Base-by-base conservation (phyloP, 2,888 invertebrate genomes). In the Aplocera efformata region DNA sequence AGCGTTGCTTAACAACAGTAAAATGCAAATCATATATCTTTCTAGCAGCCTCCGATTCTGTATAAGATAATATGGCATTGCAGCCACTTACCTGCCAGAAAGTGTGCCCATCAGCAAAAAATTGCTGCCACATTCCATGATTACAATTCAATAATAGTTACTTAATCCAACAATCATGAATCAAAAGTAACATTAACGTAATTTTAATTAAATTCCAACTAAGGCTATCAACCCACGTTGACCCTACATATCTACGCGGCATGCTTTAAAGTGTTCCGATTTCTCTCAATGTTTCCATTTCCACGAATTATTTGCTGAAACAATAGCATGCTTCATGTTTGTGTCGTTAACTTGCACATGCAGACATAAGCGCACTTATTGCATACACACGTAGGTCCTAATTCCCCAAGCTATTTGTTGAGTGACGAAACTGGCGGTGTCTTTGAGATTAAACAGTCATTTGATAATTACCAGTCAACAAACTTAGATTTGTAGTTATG, bases 261-360 rank as follows among this genome's bases (percentile, higher is more conserved):
- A 72, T 61, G 58, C 66, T 72, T 80, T 75, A 73, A 75, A 66
- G 63, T 49, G 66, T 62, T 67, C 79, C 78, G 83, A 85, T 85
- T 86, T 82, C 82, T 75, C 67, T 65, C 60, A 63, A 73, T 66
- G 72, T 74, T 82, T 81, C 83, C 68, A 62, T 72, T 85, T 85
- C 86, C 69, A 63, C 68, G 85, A 80, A 85, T 72, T 83, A 86
- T 86, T 86, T 85, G 79, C 81, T 81, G 72, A 81, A 83, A 83
- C 84, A 85, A 86, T 82, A 84, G 69, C 74, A 73, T 70, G 65
- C 63, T 79, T 72, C 63, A 68, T 69, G 66, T 78, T 72, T 75
- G 71, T 69, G 61, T 60, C 66, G 60, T 63, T 66, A 62, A 67
- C 68, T 55, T 67, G 60, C 35, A 31, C 40, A 42, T 40, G 44